Percentiles rank a stretch among this genome's conserved stretches.
Evolutionary conservation across 2,888 invertebrate genomes (phyloP).

Genomic region (Plemyria rubiginata): DNA sequence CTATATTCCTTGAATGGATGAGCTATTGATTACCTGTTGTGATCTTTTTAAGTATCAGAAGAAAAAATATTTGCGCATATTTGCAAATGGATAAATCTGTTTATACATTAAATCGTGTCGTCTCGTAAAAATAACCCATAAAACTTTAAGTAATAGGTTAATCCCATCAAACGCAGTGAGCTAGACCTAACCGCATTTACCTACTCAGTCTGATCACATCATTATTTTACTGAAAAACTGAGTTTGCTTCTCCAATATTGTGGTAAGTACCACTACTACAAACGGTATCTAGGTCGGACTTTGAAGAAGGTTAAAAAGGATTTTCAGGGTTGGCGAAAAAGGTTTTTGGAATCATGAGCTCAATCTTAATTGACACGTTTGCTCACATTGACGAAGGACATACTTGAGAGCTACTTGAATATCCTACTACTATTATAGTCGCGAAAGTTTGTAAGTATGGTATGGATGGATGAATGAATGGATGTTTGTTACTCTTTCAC

Average conservation of each 20-base stretch:
- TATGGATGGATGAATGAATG: too few species aligned
- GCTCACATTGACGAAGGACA: neutral
- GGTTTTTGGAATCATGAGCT: constrained; percentile 1
- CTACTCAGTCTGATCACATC: constrained; percentile 20
- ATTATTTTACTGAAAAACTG: constrained; percentile 12
- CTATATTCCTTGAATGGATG: too few species aligned
- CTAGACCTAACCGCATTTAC: constrained; percentile 16
- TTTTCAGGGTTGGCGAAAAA: neutral
- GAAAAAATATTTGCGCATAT: too few species aligned
- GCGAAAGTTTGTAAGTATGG: too few species aligned
- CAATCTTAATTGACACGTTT: constrained; percentile 12
- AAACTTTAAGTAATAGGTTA: constrained; percentile 21
- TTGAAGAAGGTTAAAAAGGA: constrained; percentile 14
- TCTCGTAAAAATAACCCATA: constrained; percentile 4
- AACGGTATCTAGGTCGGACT: constrained; percentile 6
- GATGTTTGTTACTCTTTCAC: too few species aligned
- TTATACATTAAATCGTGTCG: constrained; percentile 9
- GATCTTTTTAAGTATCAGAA: too few species aligned
- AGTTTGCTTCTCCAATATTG: constrained; percentile 14
- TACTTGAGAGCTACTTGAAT: neutral
- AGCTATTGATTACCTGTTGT: too few species aligned
- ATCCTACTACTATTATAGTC: too few species aligned
- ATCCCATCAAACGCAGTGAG: constrained; percentile 17
- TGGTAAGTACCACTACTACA: too few species aligned
- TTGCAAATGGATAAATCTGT: neutral